Base-by-base conservation (phyloP, 2,888 invertebrate species). In the Linnaemya vulpina region DNA sequence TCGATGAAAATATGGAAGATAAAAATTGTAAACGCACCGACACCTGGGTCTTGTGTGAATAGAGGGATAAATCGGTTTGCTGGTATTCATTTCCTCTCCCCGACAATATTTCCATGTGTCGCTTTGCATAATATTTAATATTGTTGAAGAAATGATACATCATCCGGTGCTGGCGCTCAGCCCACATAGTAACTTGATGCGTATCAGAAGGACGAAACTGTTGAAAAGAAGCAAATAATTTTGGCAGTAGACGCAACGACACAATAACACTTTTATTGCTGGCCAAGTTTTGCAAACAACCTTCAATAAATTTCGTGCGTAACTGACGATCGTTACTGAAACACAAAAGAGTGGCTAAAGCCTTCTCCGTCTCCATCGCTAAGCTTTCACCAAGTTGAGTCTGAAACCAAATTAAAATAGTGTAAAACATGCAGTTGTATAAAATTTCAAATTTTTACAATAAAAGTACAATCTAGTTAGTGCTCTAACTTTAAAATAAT, bases 291-390 rank as follows among this genome's bases (percentile, higher is more conserved):
- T 97, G 96, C 62, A 98, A 93, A 89, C 98, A 98, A 10, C 98
- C 98, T 92, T 98, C 98, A 87, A 98, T 98, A 90, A 98, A 98
- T 92, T 98, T 98, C 93, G 97, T 97, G 77, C 97, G 94, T 87
- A 98, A 97, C 86, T 96, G 94, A 87, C 97, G 96, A 91, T 98
- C 98, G 1, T 97, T 97, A 89, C 96, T 97, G 90, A 97, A 98
- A 90, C 98, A 98, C 0, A 98, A 93, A 30, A 98, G 93, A 88
- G 97, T 97, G 88, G 97, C 97, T 0, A 98, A 93, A 1, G 97
- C 97, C 89, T 98, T 98, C 91, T 98, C 98, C 0, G 98, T 98
- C 93, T 98, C 98, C n/a, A 96, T 92, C 0, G 97, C 97, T 71
- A 98, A 92, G 0, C 98, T 97, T 93, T 98, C 98, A 0, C 98